Evolutionary conservation across 2,113 vertebrate genomes (phyloP), one percentile per base, ranked within the genome.

Genomic region (Otocyon megalotis): DNA sequence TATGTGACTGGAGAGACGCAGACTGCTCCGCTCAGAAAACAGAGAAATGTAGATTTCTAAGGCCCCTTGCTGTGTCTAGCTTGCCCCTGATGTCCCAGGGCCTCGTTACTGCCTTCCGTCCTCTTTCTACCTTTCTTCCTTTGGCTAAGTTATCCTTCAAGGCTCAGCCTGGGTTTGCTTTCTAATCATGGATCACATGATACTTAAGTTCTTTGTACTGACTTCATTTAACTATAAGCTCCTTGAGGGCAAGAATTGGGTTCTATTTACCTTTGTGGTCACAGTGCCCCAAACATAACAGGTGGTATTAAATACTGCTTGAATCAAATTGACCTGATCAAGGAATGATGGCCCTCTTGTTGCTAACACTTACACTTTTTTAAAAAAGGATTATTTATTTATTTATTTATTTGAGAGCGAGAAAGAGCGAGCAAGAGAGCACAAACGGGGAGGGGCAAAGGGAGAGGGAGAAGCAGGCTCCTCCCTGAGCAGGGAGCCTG

Each of bases 121-220:
- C 37, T 86, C 32, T 76, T 63, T 88, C 26, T 16, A 72, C 28
- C 50, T 88, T 95, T 94, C 30, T 93, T 92, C 76, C 35, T 90
- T 92, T 37, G 56, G 54, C 56, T 93, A 90, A 63, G 83, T 96
- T 91, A 84, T 77, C 56, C 26, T 93, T 90, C 77, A 65, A 48
- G 10, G 5, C 22, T 85, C 72, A 94, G 69, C 48, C 32, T 7
- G 28, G 56, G n/a, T 62, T 96, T 90, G 32, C 58, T 96, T 76
- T 93, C 58, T 91, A 88, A 53, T 53, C 26, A 22, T 13, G 48
- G 50, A 79, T 83, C 43, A 53, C 12, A 88, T 35, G 53, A 71
- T 65, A 54, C 19, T 71, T 58, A 53, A 37, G 26, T 83, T 87
- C 86, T 77, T 83, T 93, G 15, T 84, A 65, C 28, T 22, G 15